phyloP scores from a whole-genome alignment of 1,140 invertebrate genomes.

The Pseudomyrmex pallidus region DNA sequence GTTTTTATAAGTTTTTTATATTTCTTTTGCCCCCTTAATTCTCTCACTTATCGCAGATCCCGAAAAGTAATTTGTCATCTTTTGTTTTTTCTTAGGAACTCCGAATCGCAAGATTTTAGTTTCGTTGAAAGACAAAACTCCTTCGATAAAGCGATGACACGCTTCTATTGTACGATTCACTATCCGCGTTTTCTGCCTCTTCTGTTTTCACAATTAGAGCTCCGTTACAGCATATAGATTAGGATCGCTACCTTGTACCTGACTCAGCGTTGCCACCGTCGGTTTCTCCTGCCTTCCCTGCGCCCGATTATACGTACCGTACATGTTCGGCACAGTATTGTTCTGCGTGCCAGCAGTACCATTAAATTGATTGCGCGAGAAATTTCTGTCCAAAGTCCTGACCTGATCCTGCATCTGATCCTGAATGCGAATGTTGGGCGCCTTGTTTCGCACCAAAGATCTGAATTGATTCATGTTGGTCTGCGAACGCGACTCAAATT shows the following conservation, averaged over 20 bases:
- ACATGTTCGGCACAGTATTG: constrained; percentile 83
- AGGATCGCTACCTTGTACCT: constrained; percentile 84
- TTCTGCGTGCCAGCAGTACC: constrained; percentile 75
- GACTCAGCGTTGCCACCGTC: constrained; percentile 81
- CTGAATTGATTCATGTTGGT: constrained; percentile 85
- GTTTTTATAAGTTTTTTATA: constrained; percentile 18
- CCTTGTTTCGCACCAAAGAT: constrained; percentile 83
- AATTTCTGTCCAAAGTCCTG: constrained; percentile 83
- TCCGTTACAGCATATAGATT: constrained; percentile 84
- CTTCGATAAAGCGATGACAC: neutral
- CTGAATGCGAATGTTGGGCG: constrained; percentile 81
- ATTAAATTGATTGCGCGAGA: constrained; percentile 81
- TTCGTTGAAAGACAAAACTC: constrained; percentile 11
- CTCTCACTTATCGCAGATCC: constrained; percentile 51
- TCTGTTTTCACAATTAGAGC: constrained; percentile 73
- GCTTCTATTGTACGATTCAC: neutral
- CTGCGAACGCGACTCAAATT: constrained; percentile 83
- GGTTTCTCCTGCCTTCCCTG: constrained; percentile 82
- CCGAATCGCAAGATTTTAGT: constrained; percentile 24
- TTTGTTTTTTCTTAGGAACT: constrained; percentile 30
- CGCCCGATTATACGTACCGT: constrained; percentile 83
- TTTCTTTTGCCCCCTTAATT: constrained; percentile 3
- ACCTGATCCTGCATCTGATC: constrained; percentile 84
- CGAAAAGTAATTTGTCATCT: constrained; percentile 36
- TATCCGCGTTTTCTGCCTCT: neutral